phyloP scores from a whole-genome alignment of 2,113 vertebrate species.

The Epinephelus lanceolatus region DNA sequence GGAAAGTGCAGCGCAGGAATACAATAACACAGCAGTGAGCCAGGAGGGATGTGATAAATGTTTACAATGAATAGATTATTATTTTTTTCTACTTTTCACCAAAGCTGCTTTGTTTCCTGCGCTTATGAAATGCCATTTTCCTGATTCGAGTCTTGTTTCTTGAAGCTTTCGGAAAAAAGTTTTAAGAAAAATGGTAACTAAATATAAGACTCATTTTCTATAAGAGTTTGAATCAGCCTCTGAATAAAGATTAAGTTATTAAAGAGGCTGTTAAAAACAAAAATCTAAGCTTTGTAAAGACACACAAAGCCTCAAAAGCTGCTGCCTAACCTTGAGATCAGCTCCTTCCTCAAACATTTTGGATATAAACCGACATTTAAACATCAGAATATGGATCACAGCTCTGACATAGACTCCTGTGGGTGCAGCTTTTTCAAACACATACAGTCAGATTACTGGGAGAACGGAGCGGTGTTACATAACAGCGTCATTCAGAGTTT shows the following conservation, averaged over 20 bases:
- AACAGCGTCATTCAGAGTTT: conserved; percentile 47
- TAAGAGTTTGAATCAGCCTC: neutral
- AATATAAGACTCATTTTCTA: neutral
- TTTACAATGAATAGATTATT: conserved; percentile 13
- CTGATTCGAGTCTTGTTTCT: neutral
- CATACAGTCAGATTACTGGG: conserved; percentile 4
- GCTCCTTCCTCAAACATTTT: neutral
- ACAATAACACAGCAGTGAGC: conserved; percentile 19
- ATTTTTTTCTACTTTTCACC: neutral
- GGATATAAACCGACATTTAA: conserved; percentile 6
- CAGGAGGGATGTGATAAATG: neutral
- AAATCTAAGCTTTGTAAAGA: neutral
- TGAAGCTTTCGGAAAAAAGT: neutral
- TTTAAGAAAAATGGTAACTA: neutral
- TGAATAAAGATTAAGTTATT: neutral
- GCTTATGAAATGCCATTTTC: neutral
- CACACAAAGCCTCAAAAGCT: neutral
- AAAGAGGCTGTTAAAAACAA: neutral
- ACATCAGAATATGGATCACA: conserved; percentile 27
- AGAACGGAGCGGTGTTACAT: conserved; percentile 34
- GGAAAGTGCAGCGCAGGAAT: conserved; percentile 35
- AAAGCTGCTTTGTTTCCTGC: conserved; percentile 3
- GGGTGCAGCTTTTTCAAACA: conserved; percentile 21
- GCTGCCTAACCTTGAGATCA: neutral
- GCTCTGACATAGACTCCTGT: conserved; percentile 27